phyloP scores from a whole-genome alignment of 2,888 invertebrate genomes.

The Apotomis betuletana region DNA sequence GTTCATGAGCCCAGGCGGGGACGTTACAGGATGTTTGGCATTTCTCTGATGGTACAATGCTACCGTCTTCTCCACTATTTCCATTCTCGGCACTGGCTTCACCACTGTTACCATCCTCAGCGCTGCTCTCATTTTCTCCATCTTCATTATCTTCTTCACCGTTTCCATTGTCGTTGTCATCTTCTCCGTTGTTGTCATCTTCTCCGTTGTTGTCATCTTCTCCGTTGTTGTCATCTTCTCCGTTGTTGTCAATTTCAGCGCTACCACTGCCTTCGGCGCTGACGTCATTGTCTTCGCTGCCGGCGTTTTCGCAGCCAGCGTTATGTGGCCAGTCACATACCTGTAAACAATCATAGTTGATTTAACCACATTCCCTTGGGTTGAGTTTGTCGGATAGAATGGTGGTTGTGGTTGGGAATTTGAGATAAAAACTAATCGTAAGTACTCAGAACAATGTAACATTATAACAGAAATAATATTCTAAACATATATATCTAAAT shows the following conservation, averaged over 20 bases:
- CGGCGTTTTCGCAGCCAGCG: conserved; percentile 16
- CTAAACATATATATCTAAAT: too few relatives aligned
- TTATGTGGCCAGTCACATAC: conserved; percentile 49
- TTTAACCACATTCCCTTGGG: neutral
- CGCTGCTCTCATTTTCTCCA: conserved; percentile 20
- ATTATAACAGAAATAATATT: too few relatives aligned
- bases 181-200: neutral
- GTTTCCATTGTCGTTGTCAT: neutral
- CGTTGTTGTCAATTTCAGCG: neutral
- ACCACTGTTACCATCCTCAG: conserved; percentile 15
- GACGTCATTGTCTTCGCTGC: conserved; percentile 1
- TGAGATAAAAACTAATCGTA: too few relatives aligned
- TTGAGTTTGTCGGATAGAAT: too few relatives aligned
- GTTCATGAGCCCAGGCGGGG: conserved; percentile 67
- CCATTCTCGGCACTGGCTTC: conserved; percentile 10
- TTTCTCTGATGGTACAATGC: conserved; percentile 43
- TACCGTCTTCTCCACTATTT: conserved; percentile 16
- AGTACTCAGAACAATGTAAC: too few relatives aligned
- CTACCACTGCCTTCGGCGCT: conserved; percentile 6
- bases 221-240: neutral
- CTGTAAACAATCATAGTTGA: conserved; percentile 26
- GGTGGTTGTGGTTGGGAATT: too few relatives aligned
- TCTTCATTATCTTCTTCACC: conserved; percentile 10
- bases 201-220: neutral
- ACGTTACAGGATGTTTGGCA: conserved; percentile 64